Percentiles rank a stretch among this genome's conserved stretches.
These are phyloP conservation scores for Actenoides lindsayi DNA, from an alignment of 2,113 vertebrate genomes.

Conservation along the genomic window DNA sequence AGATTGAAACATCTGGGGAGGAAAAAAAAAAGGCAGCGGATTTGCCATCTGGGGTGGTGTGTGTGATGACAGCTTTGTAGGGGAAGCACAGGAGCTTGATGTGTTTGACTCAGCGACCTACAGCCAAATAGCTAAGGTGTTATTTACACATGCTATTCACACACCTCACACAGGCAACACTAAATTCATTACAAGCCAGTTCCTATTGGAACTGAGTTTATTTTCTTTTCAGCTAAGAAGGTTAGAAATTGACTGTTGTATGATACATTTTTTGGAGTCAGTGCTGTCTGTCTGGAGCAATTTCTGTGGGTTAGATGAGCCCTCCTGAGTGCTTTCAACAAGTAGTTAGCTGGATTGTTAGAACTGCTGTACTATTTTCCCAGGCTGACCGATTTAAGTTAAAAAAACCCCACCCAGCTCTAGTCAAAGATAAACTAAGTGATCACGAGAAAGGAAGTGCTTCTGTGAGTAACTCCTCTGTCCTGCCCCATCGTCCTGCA, in stretches of 20 bases:
- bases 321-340: neutral
- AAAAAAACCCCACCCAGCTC: neutral
- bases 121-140: neutral
- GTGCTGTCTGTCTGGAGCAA: neutral
- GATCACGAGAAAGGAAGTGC: conserved; percentile 62
- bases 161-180: neutral
- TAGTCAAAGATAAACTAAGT: conserved; percentile 51
- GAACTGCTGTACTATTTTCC: neutral
- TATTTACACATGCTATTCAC: conserved; percentile 4
- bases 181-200: neutral
- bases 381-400: conserved; percentile 15
- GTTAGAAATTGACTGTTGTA: neutral
- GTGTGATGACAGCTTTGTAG: neutral
- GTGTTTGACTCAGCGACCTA: neutral
- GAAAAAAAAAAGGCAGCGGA: neutral
- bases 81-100: neutral
- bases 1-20: conserved; percentile 14
- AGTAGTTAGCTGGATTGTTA: neutral
- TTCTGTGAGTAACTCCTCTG: conserved; percentile 29
- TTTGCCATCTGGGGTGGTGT: neutral
- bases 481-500: conserved; percentile 7
- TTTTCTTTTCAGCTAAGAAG: neutral
- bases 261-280: neutral
- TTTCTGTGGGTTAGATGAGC: conserved; percentile 8
- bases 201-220: neutral